phyloP scores from a whole-genome alignment of 2,797 vertebrate genomes.

The Lerista edwardsae region DNA sequence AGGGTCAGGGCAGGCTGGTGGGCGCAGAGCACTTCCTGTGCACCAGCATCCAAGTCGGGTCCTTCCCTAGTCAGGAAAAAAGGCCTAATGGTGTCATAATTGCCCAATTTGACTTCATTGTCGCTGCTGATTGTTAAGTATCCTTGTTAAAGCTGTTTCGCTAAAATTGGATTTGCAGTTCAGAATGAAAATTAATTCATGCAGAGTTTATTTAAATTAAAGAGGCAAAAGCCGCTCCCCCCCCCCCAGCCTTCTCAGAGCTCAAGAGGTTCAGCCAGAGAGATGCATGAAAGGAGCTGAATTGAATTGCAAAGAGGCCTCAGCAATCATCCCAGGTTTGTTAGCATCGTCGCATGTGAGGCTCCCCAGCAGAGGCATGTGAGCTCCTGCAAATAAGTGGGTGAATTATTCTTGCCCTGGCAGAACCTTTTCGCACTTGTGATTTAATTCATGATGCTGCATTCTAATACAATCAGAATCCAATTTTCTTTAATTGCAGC shows the following conservation, averaged over 20 bases:
- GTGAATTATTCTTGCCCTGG: constrained; percentile 28
- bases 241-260: background rate
- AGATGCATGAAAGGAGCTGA: constrained; percentile 3
- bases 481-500: constrained; percentile 18
- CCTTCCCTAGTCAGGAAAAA: background rate
- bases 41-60: background rate
- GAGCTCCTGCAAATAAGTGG: constrained; percentile 15
- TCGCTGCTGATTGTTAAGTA: constrained; percentile 42
- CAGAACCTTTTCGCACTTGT: constrained; percentile 9
- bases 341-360: background rate
- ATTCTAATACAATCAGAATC: constrained; percentile 33
- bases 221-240: constrained; percentile 16
- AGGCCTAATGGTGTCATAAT: constrained; percentile 19
- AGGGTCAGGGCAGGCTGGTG: too few species aligned
- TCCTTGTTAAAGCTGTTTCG: constrained; percentile 23
- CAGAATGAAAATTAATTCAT: constrained; percentile 40
- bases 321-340: constrained; percentile 25
- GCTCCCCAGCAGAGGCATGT: constrained; percentile 7
- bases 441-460: constrained; percentile 7
- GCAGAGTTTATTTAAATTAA: constrained; percentile 42
- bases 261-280: background rate
- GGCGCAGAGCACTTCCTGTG: background rate
- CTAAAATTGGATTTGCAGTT: constrained; percentile 33
- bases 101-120: constrained; percentile 42
- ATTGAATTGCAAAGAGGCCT: constrained; percentile 28